Base-by-base conservation (phyloP, 1,140 invertebrate genomes). In the Oreohelix idahoensis region DNA sequence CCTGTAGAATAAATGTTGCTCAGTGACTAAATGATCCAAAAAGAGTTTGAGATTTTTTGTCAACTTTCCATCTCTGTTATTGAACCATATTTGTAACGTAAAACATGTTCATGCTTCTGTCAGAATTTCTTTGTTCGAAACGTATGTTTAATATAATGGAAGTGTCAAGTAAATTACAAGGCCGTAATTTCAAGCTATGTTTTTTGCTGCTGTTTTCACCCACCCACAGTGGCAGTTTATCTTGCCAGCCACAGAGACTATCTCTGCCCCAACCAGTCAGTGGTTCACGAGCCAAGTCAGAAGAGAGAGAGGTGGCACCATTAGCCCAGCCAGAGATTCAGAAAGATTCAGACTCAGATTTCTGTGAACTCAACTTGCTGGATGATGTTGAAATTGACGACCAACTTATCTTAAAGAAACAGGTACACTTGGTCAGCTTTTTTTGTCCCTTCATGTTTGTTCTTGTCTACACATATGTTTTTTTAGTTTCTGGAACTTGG, bases 381-480 rank as follows among this genome's bases (percentile, higher is more conserved):
- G 96, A 96, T 88, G 95, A 97, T 90, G 93, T 97, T 29, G 96
- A 98, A 87, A 96, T 97, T 26, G 94, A 93, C 81, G 94, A 95
- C 86, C 95, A 95, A 92, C 93, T 98, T 84, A 94, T 97, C 39
- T 93, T 96, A 69, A 96, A 96, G 89, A 85, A 89, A 85, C 66
- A 86, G 78, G 90, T 91, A 76, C 5, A 45, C 5, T 15, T 8
- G 15, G 13, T 53, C 32, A 23, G 42, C 15, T 17, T 39, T 35
- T 77, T 8, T 26, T 58, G 51, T 23, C n/a, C n/a, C n/a, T n/a
- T n/a, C n/a, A n/a, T n/a, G n/a, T n/a, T n/a, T 80, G 29, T 78
- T 17, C 36, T 11, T 58, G 8, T 5, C n/a, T n/a, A n/a, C n/a
- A n/a, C n/a, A n/a, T n/a, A n/a, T n/a, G 45, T 10, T 49, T 10